Base-by-base conservation (phyloP, 2,797 vertebrate genomes). In the Ceryle rudis region DNA sequence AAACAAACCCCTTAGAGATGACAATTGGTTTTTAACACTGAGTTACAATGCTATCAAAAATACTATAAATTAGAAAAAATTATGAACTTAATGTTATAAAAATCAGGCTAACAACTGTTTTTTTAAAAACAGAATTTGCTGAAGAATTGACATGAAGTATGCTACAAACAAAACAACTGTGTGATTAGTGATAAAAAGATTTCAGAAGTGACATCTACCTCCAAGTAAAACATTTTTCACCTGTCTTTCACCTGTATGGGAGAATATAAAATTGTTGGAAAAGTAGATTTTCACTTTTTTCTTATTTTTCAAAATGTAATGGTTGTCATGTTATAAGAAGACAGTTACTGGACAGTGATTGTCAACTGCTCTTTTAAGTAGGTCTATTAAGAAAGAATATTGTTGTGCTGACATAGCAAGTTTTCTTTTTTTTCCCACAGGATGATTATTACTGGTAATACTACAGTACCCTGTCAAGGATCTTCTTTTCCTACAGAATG, bases 201-300 rank as follows among this genome's bases (percentile, higher is more conserved):
- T 94, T 93, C 69, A 80, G 69, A 92, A 87, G 19, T 37, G 46
- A 77, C 90, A 95, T 66, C 42, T 87, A 82, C 74, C 57, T 94
- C 54, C 64, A 90, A 91, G 69, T 90, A 87, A 92, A 93, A 93
- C 78, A 96, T 94, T 95, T 96, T 93, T 92, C 74, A 86, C 67
- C 61, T 93, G 83, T 86, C 70, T 94, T 91, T n/a, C n/a, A n/a
- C n/a, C 61, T 28, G 39, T 69, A 31, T 62, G 49, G 41, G 66
- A 92, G 67, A 70, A 55, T 42, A 28, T n/a, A 78, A 90, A 47
- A 86, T 33, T 46, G 47, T 83, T 77, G 44, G 71, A 92, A 91
- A 87, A 61, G 16, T 29, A 73, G 39, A 17, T 91, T 91, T 93
- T 88, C 26, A 58, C 6, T 83, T 96, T 58, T 33, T 5, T 67